Base-by-base conservation (phyloP, 2,113 vertebrate species). In the Bagarius yarrelli region DNA sequence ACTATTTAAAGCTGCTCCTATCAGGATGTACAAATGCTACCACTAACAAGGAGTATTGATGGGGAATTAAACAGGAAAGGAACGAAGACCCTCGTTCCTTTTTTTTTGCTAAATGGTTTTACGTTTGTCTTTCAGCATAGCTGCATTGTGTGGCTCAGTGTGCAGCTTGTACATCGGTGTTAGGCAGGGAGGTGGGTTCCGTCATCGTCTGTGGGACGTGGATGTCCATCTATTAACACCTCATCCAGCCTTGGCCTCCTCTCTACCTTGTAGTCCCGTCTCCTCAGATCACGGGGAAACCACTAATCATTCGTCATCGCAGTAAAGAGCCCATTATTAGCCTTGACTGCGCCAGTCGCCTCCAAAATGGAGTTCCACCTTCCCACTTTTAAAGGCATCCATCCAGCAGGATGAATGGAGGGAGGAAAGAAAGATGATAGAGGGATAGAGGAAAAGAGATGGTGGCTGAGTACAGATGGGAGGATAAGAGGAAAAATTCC, bases 301-400 rank as follows among this genome's bases (percentile, higher is more conserved):
- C 75, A 81, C 77, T 74, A 80, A 73, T 83, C 85, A 84, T 83
- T 84, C 76, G 69, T 86, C 83, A 82, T 47, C 8, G 32, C 11
- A 73, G 76, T 80, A 82, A 84, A 84, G 77, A 81, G 76, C 21
- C 78, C 83, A 52, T 86, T 86, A 86, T 84, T 84, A 81, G 77
- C 52, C 77, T 36, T 14, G 66, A 73, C 81, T 79, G 64, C n/a
- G 27, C 67, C 70, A 50, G 76, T 72, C 34, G 16, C 40, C 77
- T 53, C 76, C 76, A 47, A 74, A 74, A 75, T 14, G 57, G 57
- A 40, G 64, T 80, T 78, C 66, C 63, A 72, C 78, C 81, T 77
- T 76, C 72, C 23, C 50, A 71, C 77, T 77, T 85, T 80, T 77
- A 77, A 79, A 85, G 75, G 76, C 84, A 85, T 85, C 40, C 81